Conservation (phyloP, 2,113 vertebrate genomes). For the Anguilla japonica region DNA sequence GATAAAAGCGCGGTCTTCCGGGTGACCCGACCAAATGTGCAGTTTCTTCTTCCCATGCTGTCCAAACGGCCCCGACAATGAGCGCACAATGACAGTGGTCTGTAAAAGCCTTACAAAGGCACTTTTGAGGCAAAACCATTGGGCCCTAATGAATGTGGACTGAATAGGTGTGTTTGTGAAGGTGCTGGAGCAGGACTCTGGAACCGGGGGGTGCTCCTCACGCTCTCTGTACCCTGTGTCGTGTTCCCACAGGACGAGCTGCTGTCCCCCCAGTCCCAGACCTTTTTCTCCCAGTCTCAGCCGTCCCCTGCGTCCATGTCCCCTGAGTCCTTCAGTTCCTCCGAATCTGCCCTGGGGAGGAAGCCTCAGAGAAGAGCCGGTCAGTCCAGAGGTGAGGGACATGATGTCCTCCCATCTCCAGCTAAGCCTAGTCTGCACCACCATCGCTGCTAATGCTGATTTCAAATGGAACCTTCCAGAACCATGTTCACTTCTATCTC, state of each 20-base stretch:
- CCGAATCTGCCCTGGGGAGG: constrained; percentile 59
- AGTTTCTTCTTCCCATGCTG: constrained; percentile 22
- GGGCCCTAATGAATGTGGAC: not conserved
- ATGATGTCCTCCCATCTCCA: not conserved
- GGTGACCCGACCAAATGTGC: constrained; percentile 23
- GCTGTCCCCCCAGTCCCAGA: constrained; percentile 66
- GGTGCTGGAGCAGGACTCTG: not conserved
- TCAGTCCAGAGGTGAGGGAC: constrained; percentile 58
- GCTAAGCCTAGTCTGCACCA: not conserved
- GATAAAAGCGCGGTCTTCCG: constrained; percentile 47
- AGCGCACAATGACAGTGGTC: constrained; percentile 9
- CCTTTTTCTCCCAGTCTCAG: constrained; percentile 74
- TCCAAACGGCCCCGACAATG: constrained; percentile 21
- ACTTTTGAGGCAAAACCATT: not conserved
- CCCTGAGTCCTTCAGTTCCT: constrained; percentile 71
- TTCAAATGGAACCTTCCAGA: not conserved
- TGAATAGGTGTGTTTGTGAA: not conserved
- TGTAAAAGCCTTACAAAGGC: not conserved
- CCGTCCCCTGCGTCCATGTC: constrained; percentile 82
- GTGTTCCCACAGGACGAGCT: constrained; percentile 77
- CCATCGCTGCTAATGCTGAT: not conserved
- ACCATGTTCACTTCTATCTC: not conserved
- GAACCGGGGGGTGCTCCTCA: not conserved
- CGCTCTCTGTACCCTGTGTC: not conserved
- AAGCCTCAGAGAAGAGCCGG: constrained; percentile 55